These are phyloP conservation scores for Equus przewalskii DNA, from an alignment of 2,113 vertebrate genomes.

Conservation along the genomic window DNA sequence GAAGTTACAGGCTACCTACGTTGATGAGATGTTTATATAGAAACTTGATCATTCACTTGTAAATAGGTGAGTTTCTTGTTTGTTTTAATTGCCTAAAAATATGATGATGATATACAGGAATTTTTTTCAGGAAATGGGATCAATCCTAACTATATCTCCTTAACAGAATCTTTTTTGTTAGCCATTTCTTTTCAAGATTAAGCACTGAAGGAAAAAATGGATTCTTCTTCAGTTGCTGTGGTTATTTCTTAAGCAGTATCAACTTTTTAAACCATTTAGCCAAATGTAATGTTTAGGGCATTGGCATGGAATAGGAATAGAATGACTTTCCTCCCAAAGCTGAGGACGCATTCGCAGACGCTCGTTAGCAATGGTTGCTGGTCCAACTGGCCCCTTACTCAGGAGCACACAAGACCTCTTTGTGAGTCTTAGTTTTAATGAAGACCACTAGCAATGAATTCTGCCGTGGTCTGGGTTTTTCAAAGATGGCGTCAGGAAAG, in stretches of 20 bases:
- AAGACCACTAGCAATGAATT: background rate
- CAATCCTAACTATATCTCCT: background rate
- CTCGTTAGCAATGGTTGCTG: too few relatives aligned
- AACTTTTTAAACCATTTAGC: background rate
- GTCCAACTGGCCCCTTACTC: background rate
- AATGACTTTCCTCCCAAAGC: background rate
- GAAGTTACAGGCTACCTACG: background rate
- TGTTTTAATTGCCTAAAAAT: background rate
- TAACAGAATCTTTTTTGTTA: background rate
- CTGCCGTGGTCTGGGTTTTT: background rate
- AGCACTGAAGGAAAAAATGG: background rate
- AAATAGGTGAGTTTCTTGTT: background rate
- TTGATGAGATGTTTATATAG: background rate
- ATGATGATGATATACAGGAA: background rate
- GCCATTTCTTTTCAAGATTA: background rate
- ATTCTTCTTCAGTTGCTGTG: background rate
- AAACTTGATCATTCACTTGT: background rate
- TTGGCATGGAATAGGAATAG: background rate
- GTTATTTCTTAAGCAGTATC: background rate
- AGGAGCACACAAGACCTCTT: background rate
- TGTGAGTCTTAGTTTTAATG: background rate
- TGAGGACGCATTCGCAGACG: background rate
- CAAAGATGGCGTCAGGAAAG: background rate
- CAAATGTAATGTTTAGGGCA: background rate
- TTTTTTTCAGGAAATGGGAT: background rate